Conservation (phyloP, 2,888 invertebrate genomes). For the Choristoneura rosaceana region DNA sequence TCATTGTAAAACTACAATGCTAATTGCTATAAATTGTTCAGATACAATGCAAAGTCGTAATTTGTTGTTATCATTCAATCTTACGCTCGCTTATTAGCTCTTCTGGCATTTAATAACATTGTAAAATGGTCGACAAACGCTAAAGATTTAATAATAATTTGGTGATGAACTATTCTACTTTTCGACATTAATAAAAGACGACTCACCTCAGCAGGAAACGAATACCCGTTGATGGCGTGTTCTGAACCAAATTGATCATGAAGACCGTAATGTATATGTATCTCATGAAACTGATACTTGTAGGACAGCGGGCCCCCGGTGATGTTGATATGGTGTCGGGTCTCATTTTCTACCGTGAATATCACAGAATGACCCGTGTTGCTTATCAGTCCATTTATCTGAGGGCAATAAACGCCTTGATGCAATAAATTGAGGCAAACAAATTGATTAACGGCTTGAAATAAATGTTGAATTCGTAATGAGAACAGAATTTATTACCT, state of each 20-base stretch:
- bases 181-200: background rate
- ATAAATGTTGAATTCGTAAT: conserved; percentile 37
- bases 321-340: conserved; percentile 94
- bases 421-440: conserved; percentile 37
- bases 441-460: conserved; percentile 37
- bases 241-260: conserved; percentile 97
- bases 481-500: conserved; percentile 23
- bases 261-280: conserved; percentile 97
- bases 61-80: background rate
- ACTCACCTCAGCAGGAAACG: conserved; percentile 98
- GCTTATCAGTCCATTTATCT: conserved; percentile 95
- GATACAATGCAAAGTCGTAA: background rate
- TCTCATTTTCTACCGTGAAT: conserved; percentile 95
- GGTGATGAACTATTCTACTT: background rate
- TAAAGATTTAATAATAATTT: conserved; percentile 10
- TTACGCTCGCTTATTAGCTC: conserved; percentile 14
- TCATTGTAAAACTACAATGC: no score
- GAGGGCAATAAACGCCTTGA: conserved; percentile 53
- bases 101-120: conserved; percentile 17
- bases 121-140: background rate
- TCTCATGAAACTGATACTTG: conserved; percentile 97
- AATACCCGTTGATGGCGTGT: conserved; percentile 97
- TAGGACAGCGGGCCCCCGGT: conserved; percentile 98
- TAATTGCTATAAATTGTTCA: background rate
- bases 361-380: conserved; percentile 98